Base-by-base conservation (phyloP, 1,140 invertebrate species). In the Cyrtorhinus lividipennis region DNA sequence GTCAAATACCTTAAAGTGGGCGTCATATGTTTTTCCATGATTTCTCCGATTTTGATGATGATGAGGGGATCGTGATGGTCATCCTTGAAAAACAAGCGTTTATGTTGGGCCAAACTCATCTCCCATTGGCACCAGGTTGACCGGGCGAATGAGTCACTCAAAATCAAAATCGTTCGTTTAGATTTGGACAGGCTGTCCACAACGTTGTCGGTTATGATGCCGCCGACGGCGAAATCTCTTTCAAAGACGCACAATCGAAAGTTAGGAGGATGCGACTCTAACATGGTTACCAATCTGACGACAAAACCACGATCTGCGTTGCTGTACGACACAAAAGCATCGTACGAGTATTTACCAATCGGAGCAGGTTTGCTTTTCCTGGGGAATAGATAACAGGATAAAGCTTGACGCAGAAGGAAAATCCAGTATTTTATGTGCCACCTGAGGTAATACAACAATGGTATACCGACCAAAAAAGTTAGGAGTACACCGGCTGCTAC, bases 121-220 rank as follows among this genome's bases (percentile, higher is more conserved):
- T 85, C 83, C 76, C 81, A 82, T 24, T 77, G 67, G 68, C 83
- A 85, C 83, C 83, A 85, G 38, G 83, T 78, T 44, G 82, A 84
- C 66, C 77, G 76, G 0, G 80, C 75, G 69, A 84, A 85, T 61
- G 77, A 75, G 67, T 83, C 76, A 62, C 81, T 83, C 24, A 85
- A 74, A n/a, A 84, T 71, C 18, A 85, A 71, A 46, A 85, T 71
- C 15, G 81, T 79, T 69, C 79, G 80, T 53, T 79, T 75, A 68
- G 81, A 83, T 56, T 76, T 73, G 23, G 78, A 75, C 30, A 85
- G 78, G 66, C 78, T 77, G 64, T 75, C 75, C 15, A 81, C 68
- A 60, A 86, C 79, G 63, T 76, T 77, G 65, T 84, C 80, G 0
- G 79, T 79, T 59, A 84, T 82, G 46, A 79, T 74, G 0, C 76